Evolutionary conservation across 2,888 invertebrate species (phyloP).

Genomic region (Apoda limacodes): DNA sequence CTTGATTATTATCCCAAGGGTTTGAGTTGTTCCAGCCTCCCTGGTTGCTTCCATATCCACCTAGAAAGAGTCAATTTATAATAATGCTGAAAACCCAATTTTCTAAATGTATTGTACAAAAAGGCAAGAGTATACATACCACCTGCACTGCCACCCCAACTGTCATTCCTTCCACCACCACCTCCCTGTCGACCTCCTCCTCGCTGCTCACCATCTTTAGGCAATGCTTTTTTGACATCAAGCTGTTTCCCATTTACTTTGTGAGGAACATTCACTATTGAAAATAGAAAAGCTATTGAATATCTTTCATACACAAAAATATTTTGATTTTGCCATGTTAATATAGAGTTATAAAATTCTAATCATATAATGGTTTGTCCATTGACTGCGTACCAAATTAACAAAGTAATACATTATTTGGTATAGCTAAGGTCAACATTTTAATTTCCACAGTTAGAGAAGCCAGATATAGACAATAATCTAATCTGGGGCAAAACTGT

Average conservation of each 20-base stretch:
- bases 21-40: conserved; percentile 53
- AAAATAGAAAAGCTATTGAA: conserved; percentile 3
- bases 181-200: conserved; percentile 64
- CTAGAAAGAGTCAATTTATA: conserved; percentile 22
- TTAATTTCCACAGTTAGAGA: conserved; percentile 64
- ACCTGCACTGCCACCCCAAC: conserved; percentile 47
- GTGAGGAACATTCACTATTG: conserved; percentile 83
- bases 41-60: conserved; percentile 65
- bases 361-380: conserved; percentile 27
- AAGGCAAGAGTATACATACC: conserved; percentile 22
- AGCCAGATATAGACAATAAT: conserved; percentile 55
- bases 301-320: conserved; percentile 4
- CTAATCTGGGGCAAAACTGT: conserved; percentile 66
- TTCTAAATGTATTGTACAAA: conserved; percentile 9
- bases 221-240: conserved; percentile 94
- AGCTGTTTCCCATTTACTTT: conserved; percentile 88
- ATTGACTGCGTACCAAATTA: conserved; percentile 62
- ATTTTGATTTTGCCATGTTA: conserved; percentile 10
- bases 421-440: conserved; percentile 61
- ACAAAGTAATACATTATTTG: conserved; percentile 34
- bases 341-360: conserved; percentile 1
- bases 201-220: conserved; percentile 78
- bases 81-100: conserved; percentile 1
- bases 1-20: conserved; percentile 51
- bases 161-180: conserved; percentile 43